Evolutionary conservation across 2,888 invertebrate species (phyloP), one percentile per base, ranked within the genome.

Genomic region (Nemotelus nigrinus): DNA sequence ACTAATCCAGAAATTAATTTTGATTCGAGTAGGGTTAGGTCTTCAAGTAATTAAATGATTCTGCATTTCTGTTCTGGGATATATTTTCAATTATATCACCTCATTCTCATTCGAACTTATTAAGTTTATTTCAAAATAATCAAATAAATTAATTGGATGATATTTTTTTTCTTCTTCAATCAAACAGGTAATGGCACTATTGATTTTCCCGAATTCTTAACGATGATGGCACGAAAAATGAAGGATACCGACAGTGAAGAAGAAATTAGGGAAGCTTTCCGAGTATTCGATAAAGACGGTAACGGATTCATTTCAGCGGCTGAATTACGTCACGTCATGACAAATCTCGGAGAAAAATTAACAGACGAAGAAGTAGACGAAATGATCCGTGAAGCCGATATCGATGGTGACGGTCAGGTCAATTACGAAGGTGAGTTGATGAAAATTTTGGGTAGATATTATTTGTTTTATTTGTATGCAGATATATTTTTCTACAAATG

Each of bases 191-290:
- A 99, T 89, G 99, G 99, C 86, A 99, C 98, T 88, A 99, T 99
- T 89, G 99, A 99, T 91, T 99, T 99, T 90, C 98, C 98, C 84
- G 99, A 99, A 90, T 99, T 99, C 92, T 92, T 99, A 86, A 98
- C 98, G 88, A 99, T 99, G 98, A 99, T 99, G 99, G 99, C 99
- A 86, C 93, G 98, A 87, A 99, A 99, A 92, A 98, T 99, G 97
- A 98, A 99, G 89, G 98, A 99, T 90, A 98, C 98, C 82, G 99
- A 99, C 90, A 96, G 97, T 88, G 98, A 98, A 92, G 98, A 98
- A 89, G 98, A 99, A 90, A 98, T 99, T 89, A 94, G 98, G 88
- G 98, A 99, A 89, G 98, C 98, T 83, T 96, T 98, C 94, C 93
- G 98, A 90, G 98, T 97, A 84, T 98, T 99, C 90, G 98, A 99